Evolutionary conservation across 2,888 invertebrate genomes (phyloP).

Genomic region (Drosophila anomalata): DNA sequence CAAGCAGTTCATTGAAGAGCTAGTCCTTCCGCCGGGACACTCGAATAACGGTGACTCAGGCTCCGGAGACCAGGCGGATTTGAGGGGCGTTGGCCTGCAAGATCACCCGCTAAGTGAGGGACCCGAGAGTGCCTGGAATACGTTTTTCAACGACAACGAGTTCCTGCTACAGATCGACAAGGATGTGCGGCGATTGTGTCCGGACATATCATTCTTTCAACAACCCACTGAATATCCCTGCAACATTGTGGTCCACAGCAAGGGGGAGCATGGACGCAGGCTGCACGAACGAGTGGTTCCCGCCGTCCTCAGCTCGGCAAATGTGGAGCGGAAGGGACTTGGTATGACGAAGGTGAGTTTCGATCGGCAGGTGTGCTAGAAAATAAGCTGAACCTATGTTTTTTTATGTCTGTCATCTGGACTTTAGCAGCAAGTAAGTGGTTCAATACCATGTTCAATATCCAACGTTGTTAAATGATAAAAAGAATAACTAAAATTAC

Average conservation of each 20-base stretch:
- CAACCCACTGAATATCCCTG: constrained; percentile 96
- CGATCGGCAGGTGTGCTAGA: background rate
- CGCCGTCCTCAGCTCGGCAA: constrained; percentile 92
- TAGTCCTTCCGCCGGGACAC: constrained; percentile 93
- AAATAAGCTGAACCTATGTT: constrained; percentile 29
- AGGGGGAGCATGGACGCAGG: constrained; percentile 88
- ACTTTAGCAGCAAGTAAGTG: constrained; percentile 75
- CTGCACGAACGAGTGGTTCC: constrained; percentile 95
- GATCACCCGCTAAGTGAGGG: constrained; percentile 97
- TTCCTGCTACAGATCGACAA: constrained; percentile 98
- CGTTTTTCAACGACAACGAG: constrained; percentile 98
- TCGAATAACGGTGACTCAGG: constrained; percentile 81
- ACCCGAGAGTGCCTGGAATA: constrained; percentile 97
- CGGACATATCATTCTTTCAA: constrained; percentile 99
- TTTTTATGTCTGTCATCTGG: constrained; percentile 53
- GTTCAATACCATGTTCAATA: background rate
- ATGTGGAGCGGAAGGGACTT: constrained; percentile 93
- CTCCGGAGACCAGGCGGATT: constrained; percentile 69
- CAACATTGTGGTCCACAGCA: constrained; percentile 90
- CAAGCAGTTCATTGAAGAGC: constrained; percentile 93
- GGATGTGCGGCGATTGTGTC: constrained; percentile 96
- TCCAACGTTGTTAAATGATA: background rate
- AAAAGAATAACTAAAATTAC: background rate
- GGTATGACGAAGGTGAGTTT: constrained; percentile 93
- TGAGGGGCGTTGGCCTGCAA: constrained; percentile 67